Evolutionary conservation across 1,140 invertebrate species (phyloP), one percentile per base, ranked within the genome.

Genomic region (Whitmania pigra): DNA sequence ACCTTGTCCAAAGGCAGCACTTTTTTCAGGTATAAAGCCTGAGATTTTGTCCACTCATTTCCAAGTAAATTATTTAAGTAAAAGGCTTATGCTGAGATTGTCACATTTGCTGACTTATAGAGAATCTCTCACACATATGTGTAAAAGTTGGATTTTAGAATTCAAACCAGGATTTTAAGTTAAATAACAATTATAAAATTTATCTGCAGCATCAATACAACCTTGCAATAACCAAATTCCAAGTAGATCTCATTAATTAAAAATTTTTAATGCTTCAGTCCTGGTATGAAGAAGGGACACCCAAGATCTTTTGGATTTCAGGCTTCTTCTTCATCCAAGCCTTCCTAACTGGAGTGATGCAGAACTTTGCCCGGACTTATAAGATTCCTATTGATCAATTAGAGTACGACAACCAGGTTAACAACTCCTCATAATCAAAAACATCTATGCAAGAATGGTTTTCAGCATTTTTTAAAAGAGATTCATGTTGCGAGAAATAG

Each of bases 1-100:
- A 97, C 82, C 89, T 97, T 76, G 77, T 94, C 0, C 86, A 86
- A 6, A 87, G 93, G 75, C 83, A 96, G 0, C 84, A 86, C 57
- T 83, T 83, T 73, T 76, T 83, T 55, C 78, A 81, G 78, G 80
- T 82, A 69, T 53, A 22, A 9, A 29, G 9, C 7, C 40, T 43
- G 43, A 15, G 2, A 49, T 49, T 49, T 49, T 11, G 6, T 36
- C 2, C 6, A 36, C 6, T 6, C n/a, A n/a, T 36, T 6, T 36
- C 31, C 31, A 36, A 36, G 31, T 36, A 36, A 36, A 2, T 36
- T 36, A 36, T 6, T 36, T 36, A 2, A 3, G 2, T 36, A 36
- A 36, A 36, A 36, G 6, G 31, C 31, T 36, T 36, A 36, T 36
- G 31, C 31, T 36, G 31, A 6, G 31, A 6, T 36, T 36, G 31